A percentile compares a stretch with the other conserved stretches of the same genome.
phyloP scores from a whole-genome alignment of 2,797 vertebrate genomes.

The Galagoides demidoff region DNA sequence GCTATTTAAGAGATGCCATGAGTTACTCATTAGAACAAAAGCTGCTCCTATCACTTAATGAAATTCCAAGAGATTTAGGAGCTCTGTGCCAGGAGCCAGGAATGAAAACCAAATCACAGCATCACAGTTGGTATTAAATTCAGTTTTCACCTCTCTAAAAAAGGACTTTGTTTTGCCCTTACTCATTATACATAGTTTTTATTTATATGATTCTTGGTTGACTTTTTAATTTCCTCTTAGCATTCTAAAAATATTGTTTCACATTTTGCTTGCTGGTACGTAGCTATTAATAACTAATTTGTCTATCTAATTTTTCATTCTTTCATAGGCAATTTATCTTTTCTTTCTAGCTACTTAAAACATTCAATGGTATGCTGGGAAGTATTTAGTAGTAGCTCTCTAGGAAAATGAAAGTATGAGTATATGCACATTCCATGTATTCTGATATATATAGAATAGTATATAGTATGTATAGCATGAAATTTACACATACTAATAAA shows the following conservation, averaged over 20 bases:
- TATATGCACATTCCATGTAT: background rate
- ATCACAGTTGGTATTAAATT: constrained; percentile 41
- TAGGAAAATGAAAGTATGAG: background rate
- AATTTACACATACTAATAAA: background rate
- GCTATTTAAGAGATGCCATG: background rate
- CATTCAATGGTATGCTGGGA: background rate
- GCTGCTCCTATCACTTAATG: background rate
- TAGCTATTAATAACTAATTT: constrained; percentile 5
- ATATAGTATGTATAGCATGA: background rate
- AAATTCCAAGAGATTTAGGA: background rate
- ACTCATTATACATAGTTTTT: constrained; percentile 14
- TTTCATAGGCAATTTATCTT: background rate
- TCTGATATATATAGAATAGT: background rate
- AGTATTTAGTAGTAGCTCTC: background rate
- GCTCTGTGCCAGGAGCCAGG: background rate
- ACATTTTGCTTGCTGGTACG: background rate
- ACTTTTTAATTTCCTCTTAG: background rate
- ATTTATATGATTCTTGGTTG: constrained; percentile 29
- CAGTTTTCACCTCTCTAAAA: constrained; percentile 26
- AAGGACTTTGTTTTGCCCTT: constrained; percentile 42
- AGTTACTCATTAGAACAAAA: constrained; percentile 36
- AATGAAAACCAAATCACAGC: constrained; percentile 22
- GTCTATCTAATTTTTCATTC: background rate
- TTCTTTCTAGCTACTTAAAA: constrained; percentile 40
- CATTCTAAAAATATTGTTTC: background rate